These are phyloP conservation scores for Tragelaphus strepsiceros DNA, from an alignment of 2,113 vertebrate genomes.

Conservation along the genomic window DNA sequence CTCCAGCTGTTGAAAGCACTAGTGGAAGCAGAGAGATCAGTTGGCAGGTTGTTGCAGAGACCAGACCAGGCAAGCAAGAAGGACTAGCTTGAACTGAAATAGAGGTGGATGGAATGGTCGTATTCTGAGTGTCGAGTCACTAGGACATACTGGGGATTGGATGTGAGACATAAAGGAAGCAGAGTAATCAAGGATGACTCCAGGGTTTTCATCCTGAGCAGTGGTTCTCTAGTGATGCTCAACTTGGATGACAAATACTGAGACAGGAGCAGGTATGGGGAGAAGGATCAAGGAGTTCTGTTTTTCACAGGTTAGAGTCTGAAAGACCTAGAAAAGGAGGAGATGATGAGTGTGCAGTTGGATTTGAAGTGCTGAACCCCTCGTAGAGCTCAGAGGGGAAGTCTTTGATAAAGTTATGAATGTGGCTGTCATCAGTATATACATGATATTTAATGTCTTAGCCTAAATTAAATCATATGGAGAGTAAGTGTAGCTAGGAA, in stretches of 20 bases:
- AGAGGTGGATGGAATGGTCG: not conserved
- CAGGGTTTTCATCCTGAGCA: too few relatives aligned
- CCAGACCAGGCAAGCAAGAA: not conserved
- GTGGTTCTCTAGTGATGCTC: rapidly evolving
- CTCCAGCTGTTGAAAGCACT: not conserved
- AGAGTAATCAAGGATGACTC: too few relatives aligned
- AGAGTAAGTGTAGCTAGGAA: not conserved
- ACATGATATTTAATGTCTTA: rapidly evolving
- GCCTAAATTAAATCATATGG: too few relatives aligned
- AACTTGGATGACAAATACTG: too few relatives aligned
- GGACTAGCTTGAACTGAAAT: rapidly evolving
- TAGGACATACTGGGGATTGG: not conserved
- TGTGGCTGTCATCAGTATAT: rapidly evolving
- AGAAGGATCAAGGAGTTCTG: not conserved
- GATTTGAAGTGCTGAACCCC: not conserved
- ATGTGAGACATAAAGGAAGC: not conserved
- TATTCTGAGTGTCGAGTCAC: not conserved
- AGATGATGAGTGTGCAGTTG: not conserved
- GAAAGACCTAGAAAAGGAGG: rapidly evolving
- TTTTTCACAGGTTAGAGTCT: not conserved
- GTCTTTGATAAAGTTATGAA: not conserved
- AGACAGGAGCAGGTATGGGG: rapidly evolving
- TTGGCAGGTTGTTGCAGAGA: not conserved
- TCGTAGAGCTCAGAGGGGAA: not conserved
- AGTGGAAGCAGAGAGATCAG: rapidly evolving